These are phyloP conservation scores for Marmota flaviventris DNA, from an alignment of 2,113 vertebrate genomes.

Conservation along the genomic window DNA sequence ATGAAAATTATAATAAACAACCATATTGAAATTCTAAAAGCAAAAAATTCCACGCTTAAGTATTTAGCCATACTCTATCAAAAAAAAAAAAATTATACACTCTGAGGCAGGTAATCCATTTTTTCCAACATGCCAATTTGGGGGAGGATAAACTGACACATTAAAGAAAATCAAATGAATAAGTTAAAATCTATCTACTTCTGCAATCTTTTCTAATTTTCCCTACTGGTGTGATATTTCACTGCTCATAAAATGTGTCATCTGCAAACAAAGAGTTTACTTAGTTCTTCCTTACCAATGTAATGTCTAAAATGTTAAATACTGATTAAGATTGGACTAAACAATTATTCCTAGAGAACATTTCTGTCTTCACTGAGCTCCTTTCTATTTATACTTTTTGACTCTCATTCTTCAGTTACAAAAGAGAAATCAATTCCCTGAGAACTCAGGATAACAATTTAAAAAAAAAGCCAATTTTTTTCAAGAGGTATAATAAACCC, in stretches of 20 bases:
- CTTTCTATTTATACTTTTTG: background rate
- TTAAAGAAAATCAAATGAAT: background rate
- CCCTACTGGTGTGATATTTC: background rate
- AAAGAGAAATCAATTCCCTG: background rate
- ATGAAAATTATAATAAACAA: constrained; percentile 12
- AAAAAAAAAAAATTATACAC: background rate
- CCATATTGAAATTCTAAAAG: background rate
- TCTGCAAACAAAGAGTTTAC: background rate
- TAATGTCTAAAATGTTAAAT: background rate
- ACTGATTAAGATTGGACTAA: background rate
- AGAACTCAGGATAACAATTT: background rate
- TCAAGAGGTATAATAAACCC: background rate
- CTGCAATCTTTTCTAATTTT: background rate
- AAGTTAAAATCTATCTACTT: background rate
- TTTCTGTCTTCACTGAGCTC: background rate
- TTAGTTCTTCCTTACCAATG: background rate
- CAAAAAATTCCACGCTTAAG: constrained; percentile 5
- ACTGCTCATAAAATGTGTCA: background rate
- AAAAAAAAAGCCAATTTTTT: background rate
- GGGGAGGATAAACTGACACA: background rate
- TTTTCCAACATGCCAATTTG: background rate
- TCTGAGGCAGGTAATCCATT: background rate
- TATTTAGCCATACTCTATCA: background rate
- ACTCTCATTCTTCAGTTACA: background rate
- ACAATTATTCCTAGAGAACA: background rate